Evolutionary conservation across 2,888 invertebrate species (phyloP).

Genomic region (Drosophila histrio): DNA sequence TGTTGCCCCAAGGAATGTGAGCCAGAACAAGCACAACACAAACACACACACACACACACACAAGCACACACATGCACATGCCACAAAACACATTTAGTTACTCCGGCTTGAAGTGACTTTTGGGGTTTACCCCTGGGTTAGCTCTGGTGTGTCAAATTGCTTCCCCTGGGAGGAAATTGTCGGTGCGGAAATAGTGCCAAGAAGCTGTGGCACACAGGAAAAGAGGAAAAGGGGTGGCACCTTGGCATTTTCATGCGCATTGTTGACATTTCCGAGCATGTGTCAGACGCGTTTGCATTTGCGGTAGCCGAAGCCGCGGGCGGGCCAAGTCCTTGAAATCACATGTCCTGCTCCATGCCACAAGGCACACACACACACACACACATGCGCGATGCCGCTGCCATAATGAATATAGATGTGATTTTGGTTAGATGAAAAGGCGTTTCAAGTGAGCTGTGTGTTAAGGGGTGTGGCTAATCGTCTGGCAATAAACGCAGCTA

Average conservation of each 20-base stretch:
- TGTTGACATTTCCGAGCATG: slow-evolving; percentile 82
- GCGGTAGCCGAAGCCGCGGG: slow-evolving; percentile 26
- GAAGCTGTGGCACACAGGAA: slow-evolving; percentile 28
- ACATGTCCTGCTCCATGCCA: slow-evolving; percentile 53
- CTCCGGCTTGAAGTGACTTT: slow-evolving; percentile 60
- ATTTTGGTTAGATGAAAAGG: slow-evolving; percentile 69
- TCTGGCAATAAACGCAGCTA: slow-evolving; percentile 66
- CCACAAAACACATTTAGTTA: slow-evolving; percentile 54
- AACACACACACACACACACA: slow-evolving; percentile 27
- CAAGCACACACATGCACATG: slow-evolving; percentile 44
- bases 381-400: slow-evolving; percentile 30
- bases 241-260: slow-evolving; percentile 80
- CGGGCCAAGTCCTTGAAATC: slow-evolving; percentile 50
- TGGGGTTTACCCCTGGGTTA: slow-evolving; percentile 43
- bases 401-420: slow-evolving; percentile 83
- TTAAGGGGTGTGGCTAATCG: slow-evolving; percentile 74
- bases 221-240: slow-evolving; percentile 50
- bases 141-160: slow-evolving; percentile 75
- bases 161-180: slow-evolving; percentile 81
- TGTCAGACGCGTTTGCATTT: slow-evolving; percentile 52
- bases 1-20: slow-evolving; percentile 61
- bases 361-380: slow-evolving; percentile 4
- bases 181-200: slow-evolving; percentile 67
- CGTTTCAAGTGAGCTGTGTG: slow-evolving; percentile 23
- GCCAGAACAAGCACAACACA: slow-evolving; percentile 6